Base-by-base conservation (phyloP, 2,888 invertebrate genomes). In the Bruchidius siliquastri region DNA sequence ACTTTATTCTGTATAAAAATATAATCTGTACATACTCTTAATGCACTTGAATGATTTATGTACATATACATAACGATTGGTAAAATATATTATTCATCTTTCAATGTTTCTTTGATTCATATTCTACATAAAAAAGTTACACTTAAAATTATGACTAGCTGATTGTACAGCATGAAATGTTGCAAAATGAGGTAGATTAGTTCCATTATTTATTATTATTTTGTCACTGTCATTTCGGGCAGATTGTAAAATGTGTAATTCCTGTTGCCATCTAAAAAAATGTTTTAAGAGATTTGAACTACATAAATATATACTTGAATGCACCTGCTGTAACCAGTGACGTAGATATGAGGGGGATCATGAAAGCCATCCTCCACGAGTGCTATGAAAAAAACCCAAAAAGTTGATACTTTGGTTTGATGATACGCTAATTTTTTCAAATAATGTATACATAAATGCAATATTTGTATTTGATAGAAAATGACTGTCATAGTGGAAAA, bases 101-200 rank as follows among this genome's bases (percentile, higher is more conserved):
- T 74, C 73, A 75, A 75, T 73, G 77, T 77, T 68, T n/a, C 21
- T 68, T 18, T 49, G 49, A 49, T 71, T 71, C 30, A 77, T 78
- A 76, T n/a, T 78, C 79, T 79, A 80, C 76, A 79, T 80, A 82
- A 79, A 82, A 81, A 81, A 80, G 75, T 78, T 77, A 72, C 78
- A 81, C 84, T 86, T 84, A 85, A 78, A 84, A 82, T 86, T 86
- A 86, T 86, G 86, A 86, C 86, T 86, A 86, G 86, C 86, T 86
- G 86, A 84, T 85, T 85, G 84, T 86, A 86, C 86, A 86, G 86
- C 86, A 86, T 85, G 84, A 82, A 85, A 85, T 86, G 86, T 86
- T 85, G 84, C 84, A 84, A 83, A 83, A 84, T 86, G 86, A 86
- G 86, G 86, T 86, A 86, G 86, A 84, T 85, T 82, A 78, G 76